Evolutionary conservation across 2,888 invertebrate genomes (phyloP).

Genomic region (Protophormia terraenovae): DNA sequence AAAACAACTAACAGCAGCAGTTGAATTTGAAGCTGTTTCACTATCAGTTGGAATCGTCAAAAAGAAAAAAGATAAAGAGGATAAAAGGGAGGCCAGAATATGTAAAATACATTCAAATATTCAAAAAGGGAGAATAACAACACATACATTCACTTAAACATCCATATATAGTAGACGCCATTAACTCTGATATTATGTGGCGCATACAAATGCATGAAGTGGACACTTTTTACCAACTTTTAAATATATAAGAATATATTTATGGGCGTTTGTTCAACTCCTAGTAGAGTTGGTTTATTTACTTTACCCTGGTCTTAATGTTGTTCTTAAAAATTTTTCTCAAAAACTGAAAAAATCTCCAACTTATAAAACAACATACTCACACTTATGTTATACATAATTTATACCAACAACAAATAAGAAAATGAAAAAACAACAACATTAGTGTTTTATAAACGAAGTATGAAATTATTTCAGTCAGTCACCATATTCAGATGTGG

Average conservation of each 20-base stretch:
- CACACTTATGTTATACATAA: conserved; percentile 75
- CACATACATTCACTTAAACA: background rate
- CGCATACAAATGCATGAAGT: conserved; percentile 61
- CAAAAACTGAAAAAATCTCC: background rate
- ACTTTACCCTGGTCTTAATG: background rate
- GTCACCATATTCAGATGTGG: conserved; percentile 73
- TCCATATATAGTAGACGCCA: conserved; percentile 4
- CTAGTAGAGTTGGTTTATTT: background rate
- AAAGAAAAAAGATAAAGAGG: background rate
- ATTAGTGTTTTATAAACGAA: conserved; percentile 48
- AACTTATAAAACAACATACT: conserved; percentile 61
- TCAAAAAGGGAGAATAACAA: background rate
- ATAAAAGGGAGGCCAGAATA: background rate
- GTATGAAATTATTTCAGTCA: conserved; percentile 71
- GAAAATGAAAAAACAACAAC: conserved; percentile 28
- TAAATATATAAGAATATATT: conserved; percentile 35
- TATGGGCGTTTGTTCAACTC: conserved; percentile 20
- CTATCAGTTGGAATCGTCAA: conserved; percentile 28
- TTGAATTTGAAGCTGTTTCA: background rate
- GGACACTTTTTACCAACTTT: conserved; percentile 52
- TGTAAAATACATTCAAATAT: conserved; percentile 36
- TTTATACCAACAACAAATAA: conserved; percentile 72
- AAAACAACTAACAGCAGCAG: conserved; percentile 1
- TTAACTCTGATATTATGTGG: conserved; percentile 42
- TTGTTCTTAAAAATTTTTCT: background rate